Conservation (phyloP, 2,888 invertebrate genomes). For the Scaptomyza tumidula region DNA sequence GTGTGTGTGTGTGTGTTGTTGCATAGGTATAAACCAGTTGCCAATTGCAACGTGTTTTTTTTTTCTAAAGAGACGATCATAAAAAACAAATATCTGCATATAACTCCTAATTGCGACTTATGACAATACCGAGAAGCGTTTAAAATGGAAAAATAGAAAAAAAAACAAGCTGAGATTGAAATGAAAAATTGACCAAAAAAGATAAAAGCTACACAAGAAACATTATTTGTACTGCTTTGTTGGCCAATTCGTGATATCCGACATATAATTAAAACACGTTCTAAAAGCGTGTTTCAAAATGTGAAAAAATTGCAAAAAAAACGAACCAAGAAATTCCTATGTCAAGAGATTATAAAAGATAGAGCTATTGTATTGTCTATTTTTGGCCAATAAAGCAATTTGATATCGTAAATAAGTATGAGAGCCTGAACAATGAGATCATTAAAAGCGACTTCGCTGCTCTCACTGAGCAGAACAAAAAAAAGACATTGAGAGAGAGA, state of each 20-base stretch:
- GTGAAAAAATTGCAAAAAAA: conserved; percentile 31
- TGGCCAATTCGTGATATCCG: conserved; percentile 51
- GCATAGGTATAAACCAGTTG: conserved; percentile 80
- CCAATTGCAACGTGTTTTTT: conserved; percentile 75
- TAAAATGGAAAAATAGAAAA: not conserved
- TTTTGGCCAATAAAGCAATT: conserved; percentile 76
- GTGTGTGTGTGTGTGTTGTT: conserved; percentile 52
- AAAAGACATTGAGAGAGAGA: conserved; percentile 1
- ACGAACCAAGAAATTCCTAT: conserved; percentile 3
- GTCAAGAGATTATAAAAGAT: conserved; percentile 51
- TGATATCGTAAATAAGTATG: conserved; percentile 68
- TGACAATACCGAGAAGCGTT: conserved; percentile 2
- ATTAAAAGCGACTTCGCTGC: conserved; percentile 40
- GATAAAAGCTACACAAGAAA: conserved; percentile 4
- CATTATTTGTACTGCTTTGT: conserved; percentile 47
- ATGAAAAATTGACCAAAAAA: not conserved
- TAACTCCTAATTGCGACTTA: conserved; percentile 9
- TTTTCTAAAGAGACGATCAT: conserved; percentile 48
- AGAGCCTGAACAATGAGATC: conserved; percentile 62
- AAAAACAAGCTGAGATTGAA: not conserved
- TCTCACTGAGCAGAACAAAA: conserved; percentile 9
- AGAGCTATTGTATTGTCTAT: conserved; percentile 46
- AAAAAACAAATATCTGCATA: conserved; percentile 14
- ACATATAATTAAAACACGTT: conserved; percentile 57
- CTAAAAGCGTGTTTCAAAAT: conserved; percentile 50